Base-by-base conservation (phyloP, 2,113 vertebrate species). In the Theristicus caerulescens region DNA sequence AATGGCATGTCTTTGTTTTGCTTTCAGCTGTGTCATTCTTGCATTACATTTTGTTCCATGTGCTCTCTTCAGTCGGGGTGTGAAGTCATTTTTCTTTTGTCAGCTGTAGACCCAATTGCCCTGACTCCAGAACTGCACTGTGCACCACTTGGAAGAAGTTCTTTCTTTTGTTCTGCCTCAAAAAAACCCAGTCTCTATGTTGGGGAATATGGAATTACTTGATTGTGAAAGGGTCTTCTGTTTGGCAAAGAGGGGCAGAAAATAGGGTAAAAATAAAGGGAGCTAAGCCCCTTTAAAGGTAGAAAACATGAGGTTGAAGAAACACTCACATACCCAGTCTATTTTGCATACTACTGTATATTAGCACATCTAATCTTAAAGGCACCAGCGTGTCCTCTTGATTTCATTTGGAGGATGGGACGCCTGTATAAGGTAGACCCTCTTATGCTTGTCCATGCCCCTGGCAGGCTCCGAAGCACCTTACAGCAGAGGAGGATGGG, bases 1-100 rank as follows among this genome's bases (percentile, higher is more conserved):
- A 96, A 96, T 92, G n/a, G 82, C 85, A 62, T 59, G 80, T 92
- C 95, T 96, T 96, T 96, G 80, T 95, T 96, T 96, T 95, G 90
- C 84, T 95, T 96, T 91, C 96, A 91, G 88, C 82, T 95, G 92
- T 96, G 93, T 94, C 79, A 61, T 93, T 95, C 81, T 85, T 95
- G 42, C 91, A 93, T 95, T 84, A 89, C 62, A 77, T 89, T 95
- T 94, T 95, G 58, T 95, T 96, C 84, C 54, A 85, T 94, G 74
- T 61, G 66, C 84, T 94, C 81, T 94, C 84, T 93, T 96, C 84
- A 54, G 54, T 59, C 93, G 92, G 87, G 94, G 80, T 93, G 74
- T 88, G 93, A 93, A 96, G 72, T 95, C 32, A 81, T 86, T 94
- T 94, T 95, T 92, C 93, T 92, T 95, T 95, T 96, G 92, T 92